Percentiles rank a stretch among this genome's conserved stretches.
These are phyloP conservation scores for Brachyalestes nurse DNA, from an alignment of 2,797 vertebrate species.

Conservation along the genomic window DNA sequence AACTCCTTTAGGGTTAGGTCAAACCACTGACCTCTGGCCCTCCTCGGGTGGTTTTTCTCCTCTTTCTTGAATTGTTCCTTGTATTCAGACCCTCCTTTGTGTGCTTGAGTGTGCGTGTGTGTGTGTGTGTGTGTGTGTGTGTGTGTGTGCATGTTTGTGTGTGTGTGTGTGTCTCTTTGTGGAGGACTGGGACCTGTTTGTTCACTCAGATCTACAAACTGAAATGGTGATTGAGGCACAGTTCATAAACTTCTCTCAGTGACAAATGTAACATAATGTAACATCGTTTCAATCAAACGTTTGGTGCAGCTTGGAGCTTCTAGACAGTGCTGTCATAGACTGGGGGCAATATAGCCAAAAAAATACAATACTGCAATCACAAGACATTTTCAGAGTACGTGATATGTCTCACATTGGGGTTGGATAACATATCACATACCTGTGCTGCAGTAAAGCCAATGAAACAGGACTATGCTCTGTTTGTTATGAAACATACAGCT, in stretches of 20 bases:
- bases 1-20: slow-evolving; percentile 73
- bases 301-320: too few relatives aligned
- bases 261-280: not conserved
- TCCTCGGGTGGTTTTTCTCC: slow-evolving; percentile 53
- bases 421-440: too few relatives aligned
- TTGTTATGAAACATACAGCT: too few relatives aligned
- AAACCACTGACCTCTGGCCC: slow-evolving; percentile 73
- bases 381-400: too few relatives aligned
- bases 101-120: slow-evolving; percentile 38
- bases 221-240: slow-evolving; percentile 29
- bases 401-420: too few relatives aligned
- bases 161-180: slow-evolving; percentile 46
- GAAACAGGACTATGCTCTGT: too few relatives aligned
- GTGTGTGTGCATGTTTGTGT: slow-evolving; percentile 41
- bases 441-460: too few relatives aligned
- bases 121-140: slow-evolving; percentile 44
- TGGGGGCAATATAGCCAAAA: too few relatives aligned
- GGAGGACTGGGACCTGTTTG: slow-evolving; percentile 43
- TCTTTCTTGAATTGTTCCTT: slow-evolving; percentile 56
- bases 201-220: slow-evolving; percentile 18
- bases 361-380: too few relatives aligned
- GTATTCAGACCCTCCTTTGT: slow-evolving; percentile 53
- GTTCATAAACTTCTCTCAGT: slow-evolving; percentile 21
- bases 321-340: too few relatives aligned
- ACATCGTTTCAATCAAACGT: too few relatives aligned